These are phyloP conservation scores for Tetheella fluctuosa DNA, from an alignment of 2,888 invertebrate genomes.

Conservation along the genomic window DNA sequence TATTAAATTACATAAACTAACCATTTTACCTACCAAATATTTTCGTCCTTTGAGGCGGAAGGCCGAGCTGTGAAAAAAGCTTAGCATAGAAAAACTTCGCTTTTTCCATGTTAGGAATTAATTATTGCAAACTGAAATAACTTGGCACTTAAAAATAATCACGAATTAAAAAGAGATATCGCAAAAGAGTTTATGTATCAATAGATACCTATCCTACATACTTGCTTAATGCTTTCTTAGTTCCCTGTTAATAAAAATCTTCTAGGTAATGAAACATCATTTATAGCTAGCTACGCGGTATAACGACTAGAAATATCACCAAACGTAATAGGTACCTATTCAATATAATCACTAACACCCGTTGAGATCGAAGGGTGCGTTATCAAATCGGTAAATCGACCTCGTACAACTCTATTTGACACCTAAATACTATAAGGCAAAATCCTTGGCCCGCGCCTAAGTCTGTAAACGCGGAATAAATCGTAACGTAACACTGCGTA, in stretches of 20 bases:
- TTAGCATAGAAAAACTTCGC: no score
- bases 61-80: no score
- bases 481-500: slow-evolving; percentile 75
- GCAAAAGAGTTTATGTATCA: no score
- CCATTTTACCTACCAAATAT: no score
- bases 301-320: not conserved
- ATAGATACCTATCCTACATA: no score
- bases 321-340: slow-evolving; percentile 4
- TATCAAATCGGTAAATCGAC: slow-evolving; percentile 67
- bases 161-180: no score
- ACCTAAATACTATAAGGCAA: slow-evolving; percentile 65
- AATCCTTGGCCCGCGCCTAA: slow-evolving; percentile 63
- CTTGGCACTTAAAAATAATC: no score
- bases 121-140: no score
- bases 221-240: no score
- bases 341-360: slow-evolving; percentile 44
- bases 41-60: no score
- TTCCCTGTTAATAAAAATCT: not conserved
- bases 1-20: no score
- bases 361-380: slow-evolving; percentile 42
- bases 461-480: slow-evolving; percentile 78
- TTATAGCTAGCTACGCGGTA: not conserved
- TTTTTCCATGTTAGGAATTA: no score
- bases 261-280: not conserved
- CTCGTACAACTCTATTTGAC: slow-evolving; percentile 69